These are phyloP conservation scores for Chloroceryle inda DNA, from an alignment of 2,797 vertebrate genomes.

Conservation along the genomic window DNA sequence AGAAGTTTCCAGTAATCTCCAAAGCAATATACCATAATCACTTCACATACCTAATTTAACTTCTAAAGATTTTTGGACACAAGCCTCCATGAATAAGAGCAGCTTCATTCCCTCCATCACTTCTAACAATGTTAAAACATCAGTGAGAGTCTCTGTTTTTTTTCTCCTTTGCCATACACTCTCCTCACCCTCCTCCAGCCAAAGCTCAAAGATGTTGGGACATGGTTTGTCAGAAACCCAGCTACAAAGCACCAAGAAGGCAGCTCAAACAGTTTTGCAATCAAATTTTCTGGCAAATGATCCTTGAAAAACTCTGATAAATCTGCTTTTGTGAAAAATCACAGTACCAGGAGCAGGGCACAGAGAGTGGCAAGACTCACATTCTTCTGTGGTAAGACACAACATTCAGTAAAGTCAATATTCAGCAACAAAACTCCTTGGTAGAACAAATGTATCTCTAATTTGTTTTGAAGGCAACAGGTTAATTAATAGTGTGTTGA, in stretches of 20 bases:
- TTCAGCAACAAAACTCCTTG: not conserved
- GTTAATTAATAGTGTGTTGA: not conserved
- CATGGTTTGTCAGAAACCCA: not conserved
- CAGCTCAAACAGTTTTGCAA: not conserved
- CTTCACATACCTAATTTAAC: not conserved
- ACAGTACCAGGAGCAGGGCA: not conserved
- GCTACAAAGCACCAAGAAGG: not conserved
- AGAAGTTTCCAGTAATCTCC: not conserved
- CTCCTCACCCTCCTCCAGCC: not conserved
- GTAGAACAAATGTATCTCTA: not conserved
- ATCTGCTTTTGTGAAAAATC: not conserved
- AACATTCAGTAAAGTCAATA: not conserved
- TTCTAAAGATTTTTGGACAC: not conserved
- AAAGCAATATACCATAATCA: not conserved
- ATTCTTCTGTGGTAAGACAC: not conserved
- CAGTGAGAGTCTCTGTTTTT: not conserved
- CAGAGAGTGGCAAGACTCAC: not conserved
- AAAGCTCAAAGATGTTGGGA: not conserved
- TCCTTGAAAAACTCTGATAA: not conserved
- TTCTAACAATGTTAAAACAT: not conserved
- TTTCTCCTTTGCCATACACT: not conserved
- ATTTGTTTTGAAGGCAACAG: not conserved
- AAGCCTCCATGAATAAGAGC: accelerated
- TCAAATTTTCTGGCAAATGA: not conserved
- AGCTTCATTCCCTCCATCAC: not conserved